Conservation (phyloP, 2,797 vertebrate species). For the Betta splendens region DNA sequence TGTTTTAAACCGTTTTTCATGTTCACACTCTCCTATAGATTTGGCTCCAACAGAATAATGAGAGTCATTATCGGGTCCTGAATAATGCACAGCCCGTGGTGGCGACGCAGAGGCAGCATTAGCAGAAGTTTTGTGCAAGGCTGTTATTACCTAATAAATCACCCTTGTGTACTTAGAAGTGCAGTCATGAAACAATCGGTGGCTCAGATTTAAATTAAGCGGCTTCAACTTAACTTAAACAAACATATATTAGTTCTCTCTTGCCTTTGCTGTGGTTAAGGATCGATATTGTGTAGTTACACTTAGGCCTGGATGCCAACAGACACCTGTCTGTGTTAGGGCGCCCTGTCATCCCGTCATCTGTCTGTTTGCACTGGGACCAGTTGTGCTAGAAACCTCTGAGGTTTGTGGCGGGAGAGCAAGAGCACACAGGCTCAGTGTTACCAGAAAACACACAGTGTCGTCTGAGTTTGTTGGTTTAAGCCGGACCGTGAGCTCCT, state of each 20-base stretch:
- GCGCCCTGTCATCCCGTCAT: constrained; percentile 30
- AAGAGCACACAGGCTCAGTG: constrained; percentile 20
- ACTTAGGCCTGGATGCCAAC: too few species aligned
- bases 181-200: constrained; percentile 2
- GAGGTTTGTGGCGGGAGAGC: constrained; percentile 35
- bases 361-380: constrained; percentile 59
- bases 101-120: constrained; percentile 36
- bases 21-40: constrained; percentile 30
- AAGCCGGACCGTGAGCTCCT: neutral
- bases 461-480: constrained; percentile 19
- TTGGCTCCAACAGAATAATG: constrained; percentile 71
- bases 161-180: neutral
- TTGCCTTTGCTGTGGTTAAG: too few species aligned
- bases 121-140: constrained; percentile 39
- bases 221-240: constrained; percentile 1
- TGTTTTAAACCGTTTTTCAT: constrained; percentile 25
- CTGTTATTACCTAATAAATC: constrained; percentile 31
- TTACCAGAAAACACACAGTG: constrained; percentile 29
- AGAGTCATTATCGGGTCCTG: constrained; percentile 52
- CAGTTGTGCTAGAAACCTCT: constrained; percentile 55
- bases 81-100: constrained; percentile 49
- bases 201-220: constrained; percentile 17
- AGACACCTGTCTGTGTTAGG: constrained; percentile 20
- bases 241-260: too few species aligned
- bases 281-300: too few species aligned